These are phyloP conservation scores for Eupithecia insigniata DNA, from an alignment of 2,888 invertebrate genomes.

Conservation along the genomic window DNA sequence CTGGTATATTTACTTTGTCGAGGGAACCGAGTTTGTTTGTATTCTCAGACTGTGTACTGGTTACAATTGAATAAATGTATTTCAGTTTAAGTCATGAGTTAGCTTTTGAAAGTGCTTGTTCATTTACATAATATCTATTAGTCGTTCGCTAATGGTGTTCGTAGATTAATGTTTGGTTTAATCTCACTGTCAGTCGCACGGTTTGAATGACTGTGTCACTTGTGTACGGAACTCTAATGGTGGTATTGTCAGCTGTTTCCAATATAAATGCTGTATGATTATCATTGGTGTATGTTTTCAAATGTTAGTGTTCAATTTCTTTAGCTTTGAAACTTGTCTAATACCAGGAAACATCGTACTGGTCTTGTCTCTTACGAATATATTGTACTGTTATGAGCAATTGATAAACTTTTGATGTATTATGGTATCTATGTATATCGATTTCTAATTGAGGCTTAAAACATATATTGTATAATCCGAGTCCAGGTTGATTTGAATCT, in stretches of 20 bases:
- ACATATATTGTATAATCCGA: too few relatives aligned
- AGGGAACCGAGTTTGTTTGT: constrained; percentile 13
- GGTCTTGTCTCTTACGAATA: neutral
- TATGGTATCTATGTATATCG: neutral
- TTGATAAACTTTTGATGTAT: neutral
- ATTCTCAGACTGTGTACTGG: neutral
- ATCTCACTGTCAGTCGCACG: constrained; percentile 44
- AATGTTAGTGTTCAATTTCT: neutral
- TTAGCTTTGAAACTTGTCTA: neutral
- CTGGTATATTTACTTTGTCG: constrained; percentile 8
- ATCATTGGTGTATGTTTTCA: neutral
- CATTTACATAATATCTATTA: constrained; percentile 56
- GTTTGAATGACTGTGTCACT: constrained; percentile 29
- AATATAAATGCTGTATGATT: neutral
- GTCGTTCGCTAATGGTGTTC: constrained; percentile 42
- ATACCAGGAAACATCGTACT: neutral
- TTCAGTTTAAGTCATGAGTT: constrained; percentile 35
- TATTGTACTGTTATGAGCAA: neutral
- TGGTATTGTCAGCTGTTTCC: constrained; percentile 19
- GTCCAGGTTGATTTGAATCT: neutral
- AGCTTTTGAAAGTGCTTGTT: constrained; percentile 48
- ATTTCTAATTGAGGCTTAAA: neutral
- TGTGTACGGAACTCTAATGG: constrained; percentile 29
- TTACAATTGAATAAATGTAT: constrained; percentile 36
- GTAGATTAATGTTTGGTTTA: constrained; percentile 49